These are phyloP conservation scores for Rana temporaria DNA, from an alignment of 2,113 vertebrate genomes.

Conservation along the genomic window DNA sequence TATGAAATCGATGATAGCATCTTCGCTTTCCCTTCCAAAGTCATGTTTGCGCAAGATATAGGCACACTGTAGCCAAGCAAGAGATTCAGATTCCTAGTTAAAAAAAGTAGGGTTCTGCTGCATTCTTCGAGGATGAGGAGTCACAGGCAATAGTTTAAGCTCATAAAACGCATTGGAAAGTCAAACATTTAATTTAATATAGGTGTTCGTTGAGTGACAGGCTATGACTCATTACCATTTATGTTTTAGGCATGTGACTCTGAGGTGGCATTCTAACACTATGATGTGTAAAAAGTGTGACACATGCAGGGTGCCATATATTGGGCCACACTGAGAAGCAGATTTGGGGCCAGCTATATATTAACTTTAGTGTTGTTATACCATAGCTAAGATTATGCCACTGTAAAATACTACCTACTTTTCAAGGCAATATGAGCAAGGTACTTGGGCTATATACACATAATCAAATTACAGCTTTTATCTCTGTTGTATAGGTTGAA, in stretches of 20 bases:
- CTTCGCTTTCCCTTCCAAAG: constrained; percentile 30
- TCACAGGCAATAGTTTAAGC: constrained; percentile 14
- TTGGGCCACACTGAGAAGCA: no score
- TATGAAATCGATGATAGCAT: constrained; percentile 39
- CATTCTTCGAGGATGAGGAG: constrained; percentile 23
- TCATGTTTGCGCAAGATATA: constrained; percentile 30
- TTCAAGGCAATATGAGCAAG: no score
- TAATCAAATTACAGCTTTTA: no score
- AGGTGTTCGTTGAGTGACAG: constrained; percentile 45
- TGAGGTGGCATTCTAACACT: constrained; percentile 32
- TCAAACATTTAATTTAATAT: constrained; percentile 42
- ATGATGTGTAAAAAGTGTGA: constrained; percentile 18
- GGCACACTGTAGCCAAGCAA: constrained; percentile 17
- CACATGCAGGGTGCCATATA: background rate
- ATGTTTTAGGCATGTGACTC: constrained; percentile 4
- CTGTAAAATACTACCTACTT: no score
- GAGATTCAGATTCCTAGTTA: constrained; percentile 12
- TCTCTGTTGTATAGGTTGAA: no score
- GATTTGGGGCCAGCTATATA: no score
- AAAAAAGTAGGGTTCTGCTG: constrained; percentile 17
- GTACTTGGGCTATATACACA: no score
- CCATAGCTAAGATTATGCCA: no score
- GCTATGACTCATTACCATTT: constrained; percentile 42
- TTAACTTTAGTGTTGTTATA: no score
- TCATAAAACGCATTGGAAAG: constrained; percentile 35